A percentile compares a stretch with the other conserved stretches of the same genome.
Conservation (phyloP, 2,888 invertebrate genomes). For the Glaucopsyche alexis region DNA sequence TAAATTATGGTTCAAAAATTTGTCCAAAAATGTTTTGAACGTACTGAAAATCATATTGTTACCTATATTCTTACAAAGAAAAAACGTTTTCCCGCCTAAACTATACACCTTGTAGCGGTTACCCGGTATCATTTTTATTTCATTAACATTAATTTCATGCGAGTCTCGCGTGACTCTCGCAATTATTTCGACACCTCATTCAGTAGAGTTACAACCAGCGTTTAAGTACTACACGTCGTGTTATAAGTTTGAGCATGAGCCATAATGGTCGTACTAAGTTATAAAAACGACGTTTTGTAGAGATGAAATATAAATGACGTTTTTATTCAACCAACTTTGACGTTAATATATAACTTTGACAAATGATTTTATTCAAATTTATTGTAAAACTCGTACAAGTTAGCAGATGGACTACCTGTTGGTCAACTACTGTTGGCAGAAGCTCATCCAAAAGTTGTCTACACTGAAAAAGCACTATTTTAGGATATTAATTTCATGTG, state of each 20-base stretch:
- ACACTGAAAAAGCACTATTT: too few species aligned
- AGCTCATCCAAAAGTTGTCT: too few species aligned
- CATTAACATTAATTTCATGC: slow-evolving; percentile 37
- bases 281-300: slow-evolving; percentile 14
- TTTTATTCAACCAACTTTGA: not conserved
- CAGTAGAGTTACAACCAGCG: slow-evolving; percentile 39
- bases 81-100: not conserved
- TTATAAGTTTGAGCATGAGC: slow-evolving; percentile 30
- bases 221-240: slow-evolving; percentile 31
- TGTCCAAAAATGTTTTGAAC: too few species aligned
- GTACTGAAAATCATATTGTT: too few species aligned
- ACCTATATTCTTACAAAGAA: not conserved
- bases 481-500: too few species aligned
- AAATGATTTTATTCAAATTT: not conserved
- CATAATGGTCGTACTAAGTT: slow-evolving; percentile 14
- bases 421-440: not conserved
- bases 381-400: not conserved
- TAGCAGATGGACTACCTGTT: not conserved
- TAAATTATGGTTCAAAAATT: not conserved
- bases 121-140: slow-evolving; percentile 32
- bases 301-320: slow-evolving; percentile 6
- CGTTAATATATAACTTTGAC: not conserved
- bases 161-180: slow-evolving; percentile 42
- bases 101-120: not conserved
- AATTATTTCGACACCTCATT: slow-evolving; percentile 44